Evolutionary conservation across 1,140 invertebrate species (phyloP).

Genomic region (Aporrectodea caliginosa): DNA sequence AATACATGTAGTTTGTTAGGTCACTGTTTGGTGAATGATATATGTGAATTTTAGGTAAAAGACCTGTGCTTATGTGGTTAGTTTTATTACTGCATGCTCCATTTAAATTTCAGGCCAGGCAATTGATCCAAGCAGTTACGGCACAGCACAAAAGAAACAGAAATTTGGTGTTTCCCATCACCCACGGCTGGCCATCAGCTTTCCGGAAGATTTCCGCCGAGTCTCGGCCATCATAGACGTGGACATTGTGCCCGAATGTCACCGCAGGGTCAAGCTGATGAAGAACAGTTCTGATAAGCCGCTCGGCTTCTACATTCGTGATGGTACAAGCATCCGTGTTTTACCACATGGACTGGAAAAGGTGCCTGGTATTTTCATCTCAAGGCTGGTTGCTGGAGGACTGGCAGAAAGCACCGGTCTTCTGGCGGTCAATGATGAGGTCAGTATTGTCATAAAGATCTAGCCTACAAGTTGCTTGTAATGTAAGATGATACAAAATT

Average conservation of each 20-base stretch:
- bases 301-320: conserved; percentile 88
- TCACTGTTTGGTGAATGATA: no score
- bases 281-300: conserved; percentile 93
- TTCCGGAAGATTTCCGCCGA: conserved; percentile 89
- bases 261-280: conserved; percentile 86
- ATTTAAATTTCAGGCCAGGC: not conserved
- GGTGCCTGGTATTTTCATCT: conserved; percentile 80
- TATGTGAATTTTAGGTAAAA: no score
- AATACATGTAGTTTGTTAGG: no score
- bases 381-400: conserved; percentile 66
- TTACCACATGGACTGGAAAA: conserved; percentile 74
- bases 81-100: no score
- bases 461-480: not conserved
- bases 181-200: conserved; percentile 65
- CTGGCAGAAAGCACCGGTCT: conserved; percentile 88
- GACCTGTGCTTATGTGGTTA: no score
- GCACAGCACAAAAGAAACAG: not conserved
- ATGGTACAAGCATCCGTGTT: conserved; percentile 71
- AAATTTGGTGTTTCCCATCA: not conserved
- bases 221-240: conserved; percentile 92
- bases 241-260: conserved; percentile 96
- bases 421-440: conserved; percentile 94
- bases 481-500: no score
- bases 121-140: not conserved
- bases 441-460: not conserved